Base-by-base conservation (phyloP, 2,797 vertebrate genomes). In the Ctenopoma kingsleyae region DNA sequence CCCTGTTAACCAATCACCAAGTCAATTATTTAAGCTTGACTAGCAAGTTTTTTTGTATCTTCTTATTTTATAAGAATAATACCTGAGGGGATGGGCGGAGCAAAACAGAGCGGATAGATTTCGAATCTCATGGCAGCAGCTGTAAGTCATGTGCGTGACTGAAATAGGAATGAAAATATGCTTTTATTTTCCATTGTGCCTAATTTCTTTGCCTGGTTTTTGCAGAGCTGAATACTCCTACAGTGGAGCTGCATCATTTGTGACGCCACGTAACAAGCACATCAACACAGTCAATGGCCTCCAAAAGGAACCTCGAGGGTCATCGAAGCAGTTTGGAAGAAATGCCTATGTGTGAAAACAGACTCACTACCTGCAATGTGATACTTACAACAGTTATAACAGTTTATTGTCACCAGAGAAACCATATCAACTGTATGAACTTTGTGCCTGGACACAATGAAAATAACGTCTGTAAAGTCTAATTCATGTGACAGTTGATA, bases 311-410 rank as follows among this genome's bases (percentile, higher is more conserved):
- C 16, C 74, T 1, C 41, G 46, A 32, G 81, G 81, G 32, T 70
- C 80, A 2, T 80, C 92, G 6, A 95, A 94, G 81, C 94, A 95
- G 88, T 98, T 98, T 79, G 96, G 96, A 69, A 97, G 95, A 83
- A 99, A 97, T 0, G 96, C 96, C 15, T 99, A 98, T 0, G 97
- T 99, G 77, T 99, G 80, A 94, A 63, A 16, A n/a, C 7, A 13
- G 22, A 65, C 20, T 43, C 41, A 17, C 1, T 63, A 20, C 11
- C 4, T 88, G 77, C 87, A 40, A 44, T 38, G 32, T 50, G 38
- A 48, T 91, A 40, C 52, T 82, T 0, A 92, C 94, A 36, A 90
- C 25, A 6, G 25, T 6, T 27, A 32, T 4, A 0, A 0, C 10
- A 59, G 36, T 55, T 58, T 59, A 88, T 89, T 70, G 80, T 92